Percentiles rank a stretch among this genome's conserved stretches.
phyloP scores from a whole-genome alignment of 2,888 invertebrate genomes.

The Copidosoma aretas region DNA sequence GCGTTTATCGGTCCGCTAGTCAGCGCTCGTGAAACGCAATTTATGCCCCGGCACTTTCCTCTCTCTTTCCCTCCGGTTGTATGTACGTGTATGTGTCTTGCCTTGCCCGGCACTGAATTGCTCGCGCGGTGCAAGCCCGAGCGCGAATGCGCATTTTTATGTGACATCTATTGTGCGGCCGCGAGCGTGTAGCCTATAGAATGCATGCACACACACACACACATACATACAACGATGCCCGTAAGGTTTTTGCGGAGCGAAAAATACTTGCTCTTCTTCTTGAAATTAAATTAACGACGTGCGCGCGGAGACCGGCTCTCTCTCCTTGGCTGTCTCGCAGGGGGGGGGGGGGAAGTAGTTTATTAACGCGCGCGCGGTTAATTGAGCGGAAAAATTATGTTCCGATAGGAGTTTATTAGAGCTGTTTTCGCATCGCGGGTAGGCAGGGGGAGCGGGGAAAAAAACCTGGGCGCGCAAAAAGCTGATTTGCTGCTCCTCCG shows the following conservation, averaged over 20 bases:
- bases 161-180: constrained; percentile 34
- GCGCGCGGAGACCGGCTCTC: neutral
- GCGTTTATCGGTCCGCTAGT: constrained; percentile 47
- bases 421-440: too few species aligned
- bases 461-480: too few species aligned
- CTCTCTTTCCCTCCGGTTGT: constrained; percentile 8
- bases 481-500: too few species aligned
- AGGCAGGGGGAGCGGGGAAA: too few species aligned
- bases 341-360: constrained; percentile 27
- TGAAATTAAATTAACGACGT: neutral
- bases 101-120: constrained; percentile 30
- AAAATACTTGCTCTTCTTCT: neutral
- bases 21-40: constrained; percentile 46
- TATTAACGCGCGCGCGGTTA: constrained; percentile 41
- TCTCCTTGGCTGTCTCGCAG: neutral
- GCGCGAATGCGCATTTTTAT: constrained; percentile 31
- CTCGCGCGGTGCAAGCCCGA: constrained; percentile 21
- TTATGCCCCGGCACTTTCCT: constrained; percentile 46
- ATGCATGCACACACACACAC: constrained; percentile 35
- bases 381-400: constrained; percentile 5
- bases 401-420: neutral
- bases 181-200: neutral
- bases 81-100: neutral
- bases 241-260: neutral
- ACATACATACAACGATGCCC: too few species aligned